Conservation (phyloP, 2,797 vertebrate species). For the Microctenopoma lineatum region DNA sequence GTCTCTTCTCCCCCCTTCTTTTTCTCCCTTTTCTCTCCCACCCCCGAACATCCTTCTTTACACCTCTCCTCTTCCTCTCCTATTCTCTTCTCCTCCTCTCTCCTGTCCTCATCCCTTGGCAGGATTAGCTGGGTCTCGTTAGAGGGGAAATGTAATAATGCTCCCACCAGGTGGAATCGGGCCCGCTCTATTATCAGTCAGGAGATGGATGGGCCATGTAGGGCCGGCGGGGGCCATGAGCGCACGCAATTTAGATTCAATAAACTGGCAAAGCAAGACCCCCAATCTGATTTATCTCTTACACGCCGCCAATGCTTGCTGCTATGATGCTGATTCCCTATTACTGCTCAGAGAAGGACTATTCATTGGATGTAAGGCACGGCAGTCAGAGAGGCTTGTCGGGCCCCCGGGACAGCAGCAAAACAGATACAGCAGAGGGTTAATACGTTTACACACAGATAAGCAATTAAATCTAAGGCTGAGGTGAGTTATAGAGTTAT, state of each 20-base stretch:
- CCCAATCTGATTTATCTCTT: conserved; percentile 97
- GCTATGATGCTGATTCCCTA: conserved; percentile 85
- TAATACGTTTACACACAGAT: conserved; percentile 83
- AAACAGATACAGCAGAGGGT: conserved; percentile 81
- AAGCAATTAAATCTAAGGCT: conserved; percentile 83
- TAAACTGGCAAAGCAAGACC: conserved; percentile 90
- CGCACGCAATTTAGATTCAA: conserved; percentile 96
- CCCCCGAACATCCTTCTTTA: conserved; percentile 36
- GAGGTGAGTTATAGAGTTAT: conserved; percentile 83
- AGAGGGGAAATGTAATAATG: conserved; percentile 97
- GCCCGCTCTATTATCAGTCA: conserved; percentile 92
- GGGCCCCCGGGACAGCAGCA: conserved; percentile 73
- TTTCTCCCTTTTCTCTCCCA: conserved; percentile 17
- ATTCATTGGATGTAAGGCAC: conserved; percentile 90
- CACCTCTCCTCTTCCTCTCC: conserved; percentile 36
- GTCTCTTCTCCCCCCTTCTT: conserved; percentile 39
- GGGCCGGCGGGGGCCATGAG: conserved; percentile 91
- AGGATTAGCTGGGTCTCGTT: conserved; percentile 97
- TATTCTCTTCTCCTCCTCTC: conserved; percentile 61
- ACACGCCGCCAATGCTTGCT: conserved; percentile 81
- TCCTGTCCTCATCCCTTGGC: conserved; percentile 90
- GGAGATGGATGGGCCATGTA: conserved; percentile 97
- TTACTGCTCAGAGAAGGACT: conserved; percentile 87
- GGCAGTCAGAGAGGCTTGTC: conserved; percentile 76
- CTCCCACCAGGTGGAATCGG: conserved; percentile 98